Evolutionary conservation across 2,888 invertebrate species (phyloP), one percentile per base, ranked within the genome.

Genomic region (Aphrophora alni): DNA sequence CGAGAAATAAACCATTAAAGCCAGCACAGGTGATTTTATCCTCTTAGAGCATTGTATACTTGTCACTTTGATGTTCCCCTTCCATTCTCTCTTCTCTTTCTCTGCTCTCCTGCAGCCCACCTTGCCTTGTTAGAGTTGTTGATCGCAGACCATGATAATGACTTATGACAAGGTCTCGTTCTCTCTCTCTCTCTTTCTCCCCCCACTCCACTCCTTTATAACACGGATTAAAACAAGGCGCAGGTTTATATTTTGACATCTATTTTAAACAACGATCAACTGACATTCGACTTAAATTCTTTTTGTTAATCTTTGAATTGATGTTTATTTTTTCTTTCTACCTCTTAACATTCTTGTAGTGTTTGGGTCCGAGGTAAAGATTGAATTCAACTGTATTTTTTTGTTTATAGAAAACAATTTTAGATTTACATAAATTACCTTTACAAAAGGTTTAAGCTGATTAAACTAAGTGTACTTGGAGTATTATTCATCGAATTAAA

Each of bases 41-140:
- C 44, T 10, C 44, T 10, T 10, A 59, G 59, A 21, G 59, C 21
- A 21, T 59, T 21, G 59, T 21, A 10, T 44, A 25, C 33, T 10
- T 51, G 38, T 51, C 33, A 69, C 77, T 75, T n/a, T n/a, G n/a
- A n/a, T n/a, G n/a, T 70, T 69, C 72, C 51, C 80, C 59, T 51
- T n/a, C 72, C 77, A 17, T 75, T 71, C 68, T 79, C 81, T 68
- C 74, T 44, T 80, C n/a, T n/a, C n/a, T n/a, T n/a, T n/a, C 75
- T 77, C 27, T 79, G 77, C 75, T 79, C 71, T 72, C 73, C 59
- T 69, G 68, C 82, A n/a, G 71, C 72, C 80, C 77, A 59, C 78
- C 78, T 78, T 73, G 33, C 78, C 78, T 79, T 68, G 78, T 79
- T 79, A 79, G 21, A 28, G 68, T 26, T 24, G 51, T 28, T 51